Percentiles rank a stretch among this genome's conserved stretches.
phyloP scores from a whole-genome alignment of 2,113 vertebrate species.

The Rhinogobius similis region DNA sequence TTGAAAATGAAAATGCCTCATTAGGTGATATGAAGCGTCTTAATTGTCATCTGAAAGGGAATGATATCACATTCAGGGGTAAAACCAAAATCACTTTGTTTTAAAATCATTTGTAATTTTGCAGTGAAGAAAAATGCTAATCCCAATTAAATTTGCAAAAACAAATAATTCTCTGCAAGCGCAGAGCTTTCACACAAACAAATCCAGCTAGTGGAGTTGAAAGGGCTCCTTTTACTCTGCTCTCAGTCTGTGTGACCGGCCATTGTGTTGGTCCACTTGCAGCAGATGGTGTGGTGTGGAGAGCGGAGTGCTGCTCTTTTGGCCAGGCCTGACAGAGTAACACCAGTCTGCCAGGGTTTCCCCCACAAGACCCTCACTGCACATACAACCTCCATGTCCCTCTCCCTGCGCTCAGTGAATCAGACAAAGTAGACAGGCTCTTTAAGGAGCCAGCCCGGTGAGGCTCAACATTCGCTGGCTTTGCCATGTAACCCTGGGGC shows the following conservation, averaged over 20 bases:
- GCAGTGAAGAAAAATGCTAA: conserved; percentile 33
- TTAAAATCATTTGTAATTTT: conserved; percentile 49
- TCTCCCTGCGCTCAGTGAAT: conserved; percentile 56
- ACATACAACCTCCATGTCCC: conserved; percentile 51
- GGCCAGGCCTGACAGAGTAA: conserved; percentile 73
- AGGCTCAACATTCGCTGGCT: conserved; percentile 70
- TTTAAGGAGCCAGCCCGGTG: conserved; percentile 73
- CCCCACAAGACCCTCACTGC: conserved; percentile 70
- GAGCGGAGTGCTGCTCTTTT: conserved; percentile 80
- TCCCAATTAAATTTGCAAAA: conserved; percentile 43
- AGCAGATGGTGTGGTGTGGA: conserved; percentile 78
- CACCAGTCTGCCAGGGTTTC: conserved; percentile 72
- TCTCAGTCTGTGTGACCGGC: conserved; percentile 58
- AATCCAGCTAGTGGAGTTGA: conserved; percentile 57
- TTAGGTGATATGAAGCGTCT: conserved; percentile 66
- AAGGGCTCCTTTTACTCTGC: conserved; percentile 39
- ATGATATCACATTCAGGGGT: conserved; percentile 48
- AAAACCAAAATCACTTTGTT: conserved; percentile 36
- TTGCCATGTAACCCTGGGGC: conserved; percentile 67
- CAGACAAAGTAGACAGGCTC: conserved; percentile 72
- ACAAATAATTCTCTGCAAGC: conserved; percentile 7
- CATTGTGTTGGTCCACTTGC: conserved; percentile 72
- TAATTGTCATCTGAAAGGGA: conserved; percentile 67
- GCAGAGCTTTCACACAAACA: conserved; percentile 28
- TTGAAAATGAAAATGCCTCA: conserved; percentile 71